Percentiles rank a stretch among this genome's conserved stretches.
These are phyloP conservation scores for Heliconius aoede DNA, from an alignment of 2,888 invertebrate genomes.

Conservation along the genomic window DNA sequence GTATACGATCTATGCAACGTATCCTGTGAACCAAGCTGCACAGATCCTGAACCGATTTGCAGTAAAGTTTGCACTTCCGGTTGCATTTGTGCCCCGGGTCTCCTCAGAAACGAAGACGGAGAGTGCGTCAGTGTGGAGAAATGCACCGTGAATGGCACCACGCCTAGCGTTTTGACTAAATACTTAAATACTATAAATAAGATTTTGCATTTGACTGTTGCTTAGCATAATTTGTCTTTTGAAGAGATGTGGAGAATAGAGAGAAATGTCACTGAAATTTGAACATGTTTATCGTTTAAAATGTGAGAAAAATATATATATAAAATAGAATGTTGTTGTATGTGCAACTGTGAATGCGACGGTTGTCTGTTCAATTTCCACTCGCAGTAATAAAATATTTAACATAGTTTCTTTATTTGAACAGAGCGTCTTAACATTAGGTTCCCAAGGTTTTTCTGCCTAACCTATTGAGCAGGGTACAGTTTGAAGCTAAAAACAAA, in stretches of 20 bases:
- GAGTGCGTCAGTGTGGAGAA: conserved; percentile 69
- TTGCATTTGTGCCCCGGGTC: conserved; percentile 70
- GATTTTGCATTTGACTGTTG: conserved; percentile 61
- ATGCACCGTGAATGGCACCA: conserved; percentile 64
- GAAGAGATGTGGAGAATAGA: not conserved
- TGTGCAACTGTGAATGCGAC: too few species aligned
- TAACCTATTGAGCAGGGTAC: too few species aligned
- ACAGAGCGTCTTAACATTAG: too few species aligned
- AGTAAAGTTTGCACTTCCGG: conserved; percentile 66
- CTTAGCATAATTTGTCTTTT: conserved; percentile 28
- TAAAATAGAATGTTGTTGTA: too few species aligned
- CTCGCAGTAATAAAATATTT: not conserved
- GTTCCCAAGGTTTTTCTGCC: too few species aligned
- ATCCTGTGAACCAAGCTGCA: conserved; percentile 69
- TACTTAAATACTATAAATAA: conserved; percentile 70
- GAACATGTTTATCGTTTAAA: too few species aligned
- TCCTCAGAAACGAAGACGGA: conserved; percentile 62
- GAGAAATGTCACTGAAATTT: not conserved
- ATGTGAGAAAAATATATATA: too few species aligned
- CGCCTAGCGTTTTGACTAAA: conserved; percentile 58
- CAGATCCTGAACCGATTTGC: conserved; percentile 72
- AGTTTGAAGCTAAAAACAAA: too few species aligned
- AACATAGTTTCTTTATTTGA: too few species aligned
- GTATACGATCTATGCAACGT: conserved; percentile 71
- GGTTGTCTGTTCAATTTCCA: too few species aligned